Percentiles rank a stretch among this genome's conserved stretches.
Evolutionary conservation across 1,140 invertebrate genomes (phyloP).

Genomic region (Philopotamus ludificatus): DNA sequence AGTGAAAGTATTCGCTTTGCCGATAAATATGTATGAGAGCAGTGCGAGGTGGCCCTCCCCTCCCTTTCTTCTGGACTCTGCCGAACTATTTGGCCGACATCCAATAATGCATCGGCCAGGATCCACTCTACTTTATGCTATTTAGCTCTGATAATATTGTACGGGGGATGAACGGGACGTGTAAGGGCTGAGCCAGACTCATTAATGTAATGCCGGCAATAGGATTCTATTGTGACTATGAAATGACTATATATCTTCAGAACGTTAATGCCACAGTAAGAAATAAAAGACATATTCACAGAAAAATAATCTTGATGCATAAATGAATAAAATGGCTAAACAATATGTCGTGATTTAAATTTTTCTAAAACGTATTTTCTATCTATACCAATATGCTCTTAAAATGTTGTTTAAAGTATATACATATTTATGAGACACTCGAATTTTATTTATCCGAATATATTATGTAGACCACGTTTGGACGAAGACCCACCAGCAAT

Average conservation of each 20-base stretch:
- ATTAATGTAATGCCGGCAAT: no score
- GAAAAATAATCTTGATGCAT: background rate
- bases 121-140: slow-evolving; percentile 4
- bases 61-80: slow-evolving; percentile 5
- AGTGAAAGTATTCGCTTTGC: slow-evolving; percentile 8
- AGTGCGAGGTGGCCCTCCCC: background rate
- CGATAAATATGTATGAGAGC: slow-evolving; percentile 27
- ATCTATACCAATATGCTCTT: background rate
- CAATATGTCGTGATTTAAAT: no score
- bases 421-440: background rate
- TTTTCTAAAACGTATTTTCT: no score
- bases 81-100: slow-evolving; percentile 18
- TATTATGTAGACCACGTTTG: background rate
- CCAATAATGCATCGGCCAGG: slow-evolving; percentile 20
- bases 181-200: no score
- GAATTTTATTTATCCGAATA: background rate
- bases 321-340: no score
- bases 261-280: no score
- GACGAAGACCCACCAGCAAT: background rate
- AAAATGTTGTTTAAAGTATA: no score
- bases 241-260: no score
- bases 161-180: no score
- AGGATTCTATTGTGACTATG: no score
- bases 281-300: no score
- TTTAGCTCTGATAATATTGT: background rate